Evolutionary conservation across 1,140 invertebrate genomes (phyloP), one percentile per base, ranked within the genome.

Genomic region (Cheumatopsyche charites): DNA sequence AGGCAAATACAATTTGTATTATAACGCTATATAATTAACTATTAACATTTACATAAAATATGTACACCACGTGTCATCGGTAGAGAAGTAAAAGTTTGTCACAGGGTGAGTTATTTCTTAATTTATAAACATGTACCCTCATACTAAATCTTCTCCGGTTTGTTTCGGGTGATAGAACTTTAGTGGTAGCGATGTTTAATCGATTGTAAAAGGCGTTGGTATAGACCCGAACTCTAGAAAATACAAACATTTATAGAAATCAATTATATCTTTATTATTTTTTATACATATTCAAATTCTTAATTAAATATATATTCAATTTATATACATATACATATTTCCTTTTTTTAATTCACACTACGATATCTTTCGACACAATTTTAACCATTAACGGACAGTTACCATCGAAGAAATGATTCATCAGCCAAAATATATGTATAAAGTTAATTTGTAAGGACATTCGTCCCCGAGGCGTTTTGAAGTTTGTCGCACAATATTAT

Each of bases 131-230:
- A 25, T 7, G 21, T 52, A 70, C 55, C 67, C 67, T 19, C 63
- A 45, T 36, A 36, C 29, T 9, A 9, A 4, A 4, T 36, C 29
- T 36, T 36, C 9, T 36, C 3, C 29, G 29, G 29, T 36, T 36
- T 36, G n/a, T 36, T 3, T 36, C 3, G 3, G 29, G 29, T 36
- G 29, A 4, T 36, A 36, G 29, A 9, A 11, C 45, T 13, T 47
- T 29, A 55, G 25, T 26, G 19, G 67, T 21, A 55, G 67, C 41
- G 41, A 36, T 62, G 58, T 21, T 42, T 36, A 70, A 70, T 70
- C 67, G 67, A 45, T 70, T 41, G 67, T 58, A 55, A 70, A 70
- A 70, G 61, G 61, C 67, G 49, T 62, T 43, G 62, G 58, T 55
- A 62, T 62, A 70, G 26, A 45, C 52, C 67, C 52, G 41, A 13